Evolutionary conservation across 2,113 vertebrate genomes (phyloP).

Genomic region (rat (Rattus norvegicus)): DNA sequence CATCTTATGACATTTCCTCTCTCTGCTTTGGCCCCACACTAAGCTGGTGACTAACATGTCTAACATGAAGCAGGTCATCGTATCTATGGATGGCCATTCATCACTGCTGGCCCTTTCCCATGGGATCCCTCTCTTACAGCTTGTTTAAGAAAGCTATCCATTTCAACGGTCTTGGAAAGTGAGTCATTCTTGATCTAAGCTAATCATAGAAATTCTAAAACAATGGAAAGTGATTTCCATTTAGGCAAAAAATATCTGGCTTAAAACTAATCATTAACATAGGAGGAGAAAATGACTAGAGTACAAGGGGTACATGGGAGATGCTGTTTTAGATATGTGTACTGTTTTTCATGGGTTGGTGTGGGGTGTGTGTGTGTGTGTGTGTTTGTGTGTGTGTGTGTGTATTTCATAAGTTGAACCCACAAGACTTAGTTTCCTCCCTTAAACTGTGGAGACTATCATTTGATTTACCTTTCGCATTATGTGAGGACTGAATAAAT

Average conservation of each 20-base stretch:
- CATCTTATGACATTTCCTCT: background rate
- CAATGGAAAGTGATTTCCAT: background rate
- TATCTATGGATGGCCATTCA: background rate
- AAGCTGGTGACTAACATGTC: background rate
- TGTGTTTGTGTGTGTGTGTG: background rate
- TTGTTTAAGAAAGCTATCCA: background rate
- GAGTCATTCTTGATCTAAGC: background rate
- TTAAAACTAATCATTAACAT: background rate
- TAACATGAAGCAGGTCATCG: background rate
- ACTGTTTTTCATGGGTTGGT: background rate
- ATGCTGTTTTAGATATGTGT: background rate
- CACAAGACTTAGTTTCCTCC: background rate
- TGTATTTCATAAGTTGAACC: background rate
- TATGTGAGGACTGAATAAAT: background rate
- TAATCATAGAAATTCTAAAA: background rate
- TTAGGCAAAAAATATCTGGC: background rate
- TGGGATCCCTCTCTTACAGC: background rate
- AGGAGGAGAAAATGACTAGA: background rate
- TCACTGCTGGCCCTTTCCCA: accelerated
- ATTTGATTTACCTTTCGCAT: background rate
- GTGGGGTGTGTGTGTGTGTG: background rate
- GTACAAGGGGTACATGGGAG: too few species aligned
- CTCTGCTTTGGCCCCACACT: background rate
- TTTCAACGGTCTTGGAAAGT: background rate
- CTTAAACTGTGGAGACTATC: background rate